phyloP scores from a whole-genome alignment of 1,140 invertebrate species.

The Hylaeus volcanicus region DNA sequence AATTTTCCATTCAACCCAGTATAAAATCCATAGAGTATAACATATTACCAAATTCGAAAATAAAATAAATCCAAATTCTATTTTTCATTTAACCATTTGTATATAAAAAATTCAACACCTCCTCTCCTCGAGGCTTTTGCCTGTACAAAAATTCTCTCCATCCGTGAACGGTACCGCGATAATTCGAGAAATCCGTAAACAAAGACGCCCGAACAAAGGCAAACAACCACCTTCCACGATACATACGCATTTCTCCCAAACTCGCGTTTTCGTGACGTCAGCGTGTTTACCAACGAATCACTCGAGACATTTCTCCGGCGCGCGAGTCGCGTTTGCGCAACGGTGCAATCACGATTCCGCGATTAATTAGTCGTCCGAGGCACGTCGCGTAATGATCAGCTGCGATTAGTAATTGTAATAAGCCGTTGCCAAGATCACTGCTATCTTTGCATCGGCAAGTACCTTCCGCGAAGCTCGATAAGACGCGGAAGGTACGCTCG shows the following conservation, averaged over 20 bases:
- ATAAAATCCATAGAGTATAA: no score
- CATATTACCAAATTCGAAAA: no score
- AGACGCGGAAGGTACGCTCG: constrained; percentile 26
- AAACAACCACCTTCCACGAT: no score
- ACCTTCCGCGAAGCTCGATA: constrained; percentile 41
- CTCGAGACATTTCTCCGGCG: background rate
- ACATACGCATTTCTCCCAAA: constrained; percentile 2
- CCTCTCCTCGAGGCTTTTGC: no score
- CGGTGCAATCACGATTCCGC: constrained; percentile 13
- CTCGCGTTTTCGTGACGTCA: background rate
- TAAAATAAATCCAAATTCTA: no score
- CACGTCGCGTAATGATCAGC: constrained; percentile 28
- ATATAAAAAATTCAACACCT: no score
- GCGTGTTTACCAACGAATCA: background rate
- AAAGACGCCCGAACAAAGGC: background rate
- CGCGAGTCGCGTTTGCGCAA: constrained; percentile 20
- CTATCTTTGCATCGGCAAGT: constrained; percentile 38
- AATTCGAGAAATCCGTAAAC: background rate
- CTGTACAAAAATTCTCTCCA: no score
- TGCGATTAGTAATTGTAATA: constrained; percentile 47
- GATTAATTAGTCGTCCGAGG: constrained; percentile 7
- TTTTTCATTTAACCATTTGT: no score
- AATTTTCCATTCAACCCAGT: no score
- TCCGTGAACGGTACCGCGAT: no score
- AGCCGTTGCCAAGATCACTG: constrained; percentile 4